A percentile compares a stretch with the other conserved stretches of the same genome.
phyloP scores from a whole-genome alignment of 2,888 invertebrate species.

The Pyrrhia umbra region DNA sequence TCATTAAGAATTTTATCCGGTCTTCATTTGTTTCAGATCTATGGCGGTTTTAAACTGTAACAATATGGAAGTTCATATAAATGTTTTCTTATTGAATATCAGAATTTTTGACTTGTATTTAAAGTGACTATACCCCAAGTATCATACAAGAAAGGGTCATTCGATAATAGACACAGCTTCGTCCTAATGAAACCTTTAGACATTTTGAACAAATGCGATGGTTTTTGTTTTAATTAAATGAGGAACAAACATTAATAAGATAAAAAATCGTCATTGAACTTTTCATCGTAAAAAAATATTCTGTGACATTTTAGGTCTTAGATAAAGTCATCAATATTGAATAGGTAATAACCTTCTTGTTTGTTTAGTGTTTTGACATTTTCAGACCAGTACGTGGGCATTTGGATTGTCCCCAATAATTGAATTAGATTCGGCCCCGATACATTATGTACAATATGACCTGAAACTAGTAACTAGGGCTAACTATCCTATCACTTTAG shows the following conservation, averaged over 20 bases:
- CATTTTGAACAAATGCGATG: too few relatives aligned
- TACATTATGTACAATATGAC: neutral
- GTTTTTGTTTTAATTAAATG: too few relatives aligned
- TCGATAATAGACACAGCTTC: too few relatives aligned
- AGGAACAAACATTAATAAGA: neutral
- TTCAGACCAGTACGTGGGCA: neutral
- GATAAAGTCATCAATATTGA: neutral
- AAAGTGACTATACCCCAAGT: too few relatives aligned
- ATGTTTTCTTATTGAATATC: too few relatives aligned
- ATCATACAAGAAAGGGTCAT: too few relatives aligned
- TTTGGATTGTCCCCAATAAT: neutral
- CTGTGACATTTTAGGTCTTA: neutral
- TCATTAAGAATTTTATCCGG: too few relatives aligned
- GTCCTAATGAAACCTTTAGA: too few relatives aligned
- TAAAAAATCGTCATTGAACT: neutral
- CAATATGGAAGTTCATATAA: too few relatives aligned
- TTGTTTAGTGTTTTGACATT: neutral
- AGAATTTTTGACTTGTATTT: too few relatives aligned
- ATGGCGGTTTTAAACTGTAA: too few relatives aligned
- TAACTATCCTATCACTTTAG: neutral
- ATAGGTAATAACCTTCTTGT: neutral
- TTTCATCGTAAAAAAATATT: neutral
- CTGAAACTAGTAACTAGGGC: neutral
- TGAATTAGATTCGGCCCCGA: neutral
- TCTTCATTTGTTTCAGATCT: too few relatives aligned